A percentile compares a stretch with the other conserved stretches of the same genome.
phyloP scores from a whole-genome alignment of 2,113 vertebrate species.

The Drymodes brunneopygia region DNA sequence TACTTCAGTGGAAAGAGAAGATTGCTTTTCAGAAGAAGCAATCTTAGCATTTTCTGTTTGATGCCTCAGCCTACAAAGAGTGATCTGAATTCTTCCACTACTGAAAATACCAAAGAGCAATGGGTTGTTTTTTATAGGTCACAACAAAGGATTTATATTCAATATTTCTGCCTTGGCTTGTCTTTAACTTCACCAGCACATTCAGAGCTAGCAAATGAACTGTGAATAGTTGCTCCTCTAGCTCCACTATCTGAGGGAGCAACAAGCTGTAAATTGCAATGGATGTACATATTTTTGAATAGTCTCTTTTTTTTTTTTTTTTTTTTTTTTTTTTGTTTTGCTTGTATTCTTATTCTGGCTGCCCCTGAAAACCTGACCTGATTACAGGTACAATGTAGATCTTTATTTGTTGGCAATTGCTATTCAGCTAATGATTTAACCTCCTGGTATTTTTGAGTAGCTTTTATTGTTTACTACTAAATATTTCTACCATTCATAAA shows the following conservation, averaged over 20 bases:
- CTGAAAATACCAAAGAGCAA: not conserved
- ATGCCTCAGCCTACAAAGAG: not conserved
- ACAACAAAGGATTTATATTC: not conserved
- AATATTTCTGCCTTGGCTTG: not conserved
- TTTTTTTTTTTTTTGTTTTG: not conserved
- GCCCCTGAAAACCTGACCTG: not conserved
- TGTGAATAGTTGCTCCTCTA: not conserved
- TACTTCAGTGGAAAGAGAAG: not conserved
- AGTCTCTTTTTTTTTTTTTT: not conserved
- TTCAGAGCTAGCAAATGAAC: not conserved
- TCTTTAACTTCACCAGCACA: not conserved
- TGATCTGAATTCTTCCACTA: not conserved
- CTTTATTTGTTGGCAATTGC: not conserved
- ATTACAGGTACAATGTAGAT: not conserved
- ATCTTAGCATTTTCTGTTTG: not conserved
- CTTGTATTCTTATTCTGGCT: not conserved
- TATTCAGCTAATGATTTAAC: not conserved
- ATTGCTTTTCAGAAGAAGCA: not conserved
- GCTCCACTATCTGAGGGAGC: not conserved
- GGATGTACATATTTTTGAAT: not conserved
- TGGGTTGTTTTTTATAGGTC: not conserved
- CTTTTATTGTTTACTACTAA: not conserved
- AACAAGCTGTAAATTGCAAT: not conserved
- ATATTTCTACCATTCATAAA: not conserved
- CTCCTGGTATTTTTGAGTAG: not conserved